phyloP scores from a whole-genome alignment of 2,888 invertebrate species.

The Drosophila anceps region DNA sequence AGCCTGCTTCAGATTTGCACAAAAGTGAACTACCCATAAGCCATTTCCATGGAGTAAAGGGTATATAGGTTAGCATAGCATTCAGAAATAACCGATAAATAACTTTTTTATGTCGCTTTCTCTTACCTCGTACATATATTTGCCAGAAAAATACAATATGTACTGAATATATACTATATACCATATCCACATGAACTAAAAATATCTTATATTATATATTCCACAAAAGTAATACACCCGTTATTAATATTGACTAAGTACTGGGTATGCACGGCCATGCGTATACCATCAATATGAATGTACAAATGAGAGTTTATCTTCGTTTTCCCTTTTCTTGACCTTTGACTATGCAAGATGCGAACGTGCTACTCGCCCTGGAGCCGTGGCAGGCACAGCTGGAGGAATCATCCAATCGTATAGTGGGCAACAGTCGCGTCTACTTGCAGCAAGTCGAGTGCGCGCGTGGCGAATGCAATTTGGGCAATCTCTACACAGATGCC shows the following conservation, averaged over 20 bases:
- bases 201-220: too few species aligned
- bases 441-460: constrained; percentile 87
- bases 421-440: constrained; percentile 87
- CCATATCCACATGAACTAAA: too few species aligned
- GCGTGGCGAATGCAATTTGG: constrained; percentile 91
- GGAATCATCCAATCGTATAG: constrained; percentile 85
- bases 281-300: not conserved
- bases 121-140: too few species aligned
- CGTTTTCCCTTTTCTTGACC: not conserved
- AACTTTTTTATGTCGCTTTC: too few species aligned
- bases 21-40: too few species aligned
- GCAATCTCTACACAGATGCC: constrained; percentile 90
- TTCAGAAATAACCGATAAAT: too few species aligned
- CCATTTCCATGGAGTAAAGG: too few species aligned
- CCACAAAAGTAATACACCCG: not conserved
- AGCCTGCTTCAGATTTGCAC: too few species aligned
- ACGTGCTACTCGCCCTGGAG: constrained; percentile 87
- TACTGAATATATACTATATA: too few species aligned
- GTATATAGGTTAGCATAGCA: too few species aligned
- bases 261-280: not conserved
- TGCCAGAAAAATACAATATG: too few species aligned
- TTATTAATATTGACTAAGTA: not conserved
- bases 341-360: constrained; percentile 85
- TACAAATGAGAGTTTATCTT: not conserved
- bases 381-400: constrained; percentile 88